phyloP scores from a whole-genome alignment of 2,888 invertebrate species.

The Tachina fera region DNA sequence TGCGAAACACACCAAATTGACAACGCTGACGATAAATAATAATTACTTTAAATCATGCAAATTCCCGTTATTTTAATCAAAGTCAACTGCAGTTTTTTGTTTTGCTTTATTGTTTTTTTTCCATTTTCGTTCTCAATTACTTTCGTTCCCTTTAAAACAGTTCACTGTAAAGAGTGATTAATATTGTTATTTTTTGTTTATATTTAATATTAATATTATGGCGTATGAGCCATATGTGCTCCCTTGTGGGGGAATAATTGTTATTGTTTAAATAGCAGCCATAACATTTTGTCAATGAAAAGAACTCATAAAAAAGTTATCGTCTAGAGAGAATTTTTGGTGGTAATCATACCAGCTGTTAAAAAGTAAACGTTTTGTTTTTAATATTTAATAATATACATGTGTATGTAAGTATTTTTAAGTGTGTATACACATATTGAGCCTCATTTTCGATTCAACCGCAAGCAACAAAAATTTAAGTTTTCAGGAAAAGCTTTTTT shows the following conservation, averaged over 20 bases:
- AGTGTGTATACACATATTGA: too few relatives aligned
- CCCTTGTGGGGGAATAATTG: neutral
- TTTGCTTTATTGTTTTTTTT: neutral
- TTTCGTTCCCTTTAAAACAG: neutral
- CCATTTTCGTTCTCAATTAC: neutral
- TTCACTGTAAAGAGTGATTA: constrained; percentile 45
- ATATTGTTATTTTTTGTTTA: constrained; percentile 22
- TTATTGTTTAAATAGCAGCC: neutral
- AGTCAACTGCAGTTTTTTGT: neutral
- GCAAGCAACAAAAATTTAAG: too few relatives aligned
- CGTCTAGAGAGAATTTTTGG: too few relatives aligned
- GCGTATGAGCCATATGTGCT: constrained; percentile 21
- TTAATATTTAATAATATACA: neutral
- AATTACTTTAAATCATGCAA: neutral
- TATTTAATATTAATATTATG: constrained; percentile 41
- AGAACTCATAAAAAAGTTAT: too few relatives aligned
- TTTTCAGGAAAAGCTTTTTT: too few relatives aligned
- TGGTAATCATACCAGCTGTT: constrained; percentile 8
- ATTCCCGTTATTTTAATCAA: constrained; percentile 18
- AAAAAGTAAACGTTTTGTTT: neutral
- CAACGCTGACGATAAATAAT: neutral
- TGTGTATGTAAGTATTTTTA: too few relatives aligned
- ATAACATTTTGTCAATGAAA: too few relatives aligned
- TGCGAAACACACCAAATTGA: too few relatives aligned
- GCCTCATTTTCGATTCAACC: too few relatives aligned